These are phyloP conservation scores for Suncus etruscus DNA, from an alignment of 2,113 vertebrate species.

Conservation along the genomic window DNA sequence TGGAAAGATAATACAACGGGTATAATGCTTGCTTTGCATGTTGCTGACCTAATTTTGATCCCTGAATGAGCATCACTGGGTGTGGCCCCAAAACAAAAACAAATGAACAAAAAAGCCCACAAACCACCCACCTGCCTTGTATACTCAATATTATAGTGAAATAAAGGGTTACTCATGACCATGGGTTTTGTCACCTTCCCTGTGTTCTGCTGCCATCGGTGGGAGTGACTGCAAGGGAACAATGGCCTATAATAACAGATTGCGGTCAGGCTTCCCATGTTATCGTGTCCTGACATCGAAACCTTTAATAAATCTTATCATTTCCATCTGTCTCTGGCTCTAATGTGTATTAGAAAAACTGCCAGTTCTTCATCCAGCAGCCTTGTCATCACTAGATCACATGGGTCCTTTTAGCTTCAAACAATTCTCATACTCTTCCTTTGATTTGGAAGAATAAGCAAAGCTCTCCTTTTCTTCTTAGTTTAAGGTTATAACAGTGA, in stretches of 20 bases:
- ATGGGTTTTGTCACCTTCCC: neutral
- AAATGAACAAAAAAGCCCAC: neutral
- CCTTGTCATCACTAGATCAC: neutral
- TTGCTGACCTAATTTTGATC: too few relatives aligned
- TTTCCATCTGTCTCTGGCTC: neutral
- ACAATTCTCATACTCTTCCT: neutral
- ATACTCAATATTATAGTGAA: neutral
- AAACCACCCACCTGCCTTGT: too few relatives aligned
- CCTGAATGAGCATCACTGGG: too few relatives aligned
- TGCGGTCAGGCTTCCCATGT: accelerated
- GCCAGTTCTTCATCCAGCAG: neutral
- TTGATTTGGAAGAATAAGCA: neutral
- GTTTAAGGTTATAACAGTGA: neutral
- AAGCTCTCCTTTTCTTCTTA: neutral
- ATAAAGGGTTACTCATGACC: neutral
- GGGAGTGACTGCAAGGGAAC: neutral
- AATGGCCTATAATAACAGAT: conserved; percentile 54
- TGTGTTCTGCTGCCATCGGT: neutral
- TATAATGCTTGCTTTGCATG: too few relatives aligned
- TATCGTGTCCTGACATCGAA: conserved; percentile 19
- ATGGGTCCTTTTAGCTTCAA: neutral
- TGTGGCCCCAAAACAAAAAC: too few relatives aligned
- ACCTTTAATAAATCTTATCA: neutral
- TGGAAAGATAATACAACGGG: too few relatives aligned
- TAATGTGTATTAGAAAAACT: conserved; percentile 43